Evolutionary conservation across 2,888 invertebrate genomes (phyloP).

Genomic region (Eristalis pertinax): DNA sequence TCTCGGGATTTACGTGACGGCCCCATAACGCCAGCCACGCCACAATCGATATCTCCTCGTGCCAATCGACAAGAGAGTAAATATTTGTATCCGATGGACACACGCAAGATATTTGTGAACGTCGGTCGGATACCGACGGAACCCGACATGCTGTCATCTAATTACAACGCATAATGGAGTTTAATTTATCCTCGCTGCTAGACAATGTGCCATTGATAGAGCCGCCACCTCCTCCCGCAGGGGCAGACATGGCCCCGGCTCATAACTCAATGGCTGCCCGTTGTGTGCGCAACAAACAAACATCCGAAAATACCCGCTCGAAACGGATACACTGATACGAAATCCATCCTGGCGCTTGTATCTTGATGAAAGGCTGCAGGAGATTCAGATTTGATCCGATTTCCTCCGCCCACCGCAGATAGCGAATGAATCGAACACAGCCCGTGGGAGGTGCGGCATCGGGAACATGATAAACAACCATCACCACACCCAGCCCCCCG

Average conservation of each 20-base stretch:
- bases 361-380: background rate
- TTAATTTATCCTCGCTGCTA: constrained; percentile 59
- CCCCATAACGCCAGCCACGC: background rate
- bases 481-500: too few species aligned
- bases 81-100: constrained; percentile 25
- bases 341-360: background rate
- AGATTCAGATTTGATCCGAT: background rate
- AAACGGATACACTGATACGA: background rate
- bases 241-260: background rate
- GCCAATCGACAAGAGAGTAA: constrained; percentile 2
- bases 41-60: background rate
- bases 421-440: background rate
- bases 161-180: constrained; percentile 62
- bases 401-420: background rate
- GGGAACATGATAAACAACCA: background rate
- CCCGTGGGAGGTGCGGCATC: background rate
- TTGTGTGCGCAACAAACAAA: background rate
- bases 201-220: constrained; percentile 48
- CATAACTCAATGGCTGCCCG: background rate
- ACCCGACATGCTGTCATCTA: constrained; percentile 48
- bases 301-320: constrained; percentile 1
- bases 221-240: constrained; percentile 8
- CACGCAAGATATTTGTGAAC: constrained; percentile 1
- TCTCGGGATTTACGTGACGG: background rate
- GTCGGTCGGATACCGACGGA: background rate